These are phyloP conservation scores for Scatophagus argus DNA, from an alignment of 2,113 vertebrate genomes.

Conservation along the genomic window DNA sequence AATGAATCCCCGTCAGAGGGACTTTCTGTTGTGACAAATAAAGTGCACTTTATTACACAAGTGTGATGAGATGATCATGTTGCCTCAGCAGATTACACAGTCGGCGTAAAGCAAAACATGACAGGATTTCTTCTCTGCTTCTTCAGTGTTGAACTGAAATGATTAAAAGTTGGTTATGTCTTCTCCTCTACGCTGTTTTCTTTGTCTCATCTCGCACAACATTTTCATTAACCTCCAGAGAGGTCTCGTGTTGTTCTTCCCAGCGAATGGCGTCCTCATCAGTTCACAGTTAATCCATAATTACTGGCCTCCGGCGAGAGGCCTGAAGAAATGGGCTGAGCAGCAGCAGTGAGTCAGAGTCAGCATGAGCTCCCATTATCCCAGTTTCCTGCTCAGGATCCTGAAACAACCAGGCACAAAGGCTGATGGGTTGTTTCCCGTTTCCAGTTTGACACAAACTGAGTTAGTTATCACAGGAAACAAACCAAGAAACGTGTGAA, in stretches of 20 bases:
- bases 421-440: not conserved
- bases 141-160: not conserved
- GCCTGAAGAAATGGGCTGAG: constrained; percentile 18
- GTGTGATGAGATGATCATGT: not conserved
- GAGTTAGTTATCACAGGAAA: not conserved
- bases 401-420: not conserved
- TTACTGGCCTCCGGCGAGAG: constrained; percentile 24
- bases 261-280: not conserved
- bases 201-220: not conserved
- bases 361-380: not conserved
- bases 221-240: not conserved
- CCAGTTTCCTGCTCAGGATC: constrained; percentile 14
- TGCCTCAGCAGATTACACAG: constrained; percentile 3
- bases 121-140: not conserved
- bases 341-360: constrained; percentile 49
- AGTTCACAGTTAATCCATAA: constrained; percentile 4
- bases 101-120: not conserved
- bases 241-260: constrained; percentile 5
- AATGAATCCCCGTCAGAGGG: not conserved
- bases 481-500: not conserved
- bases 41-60: constrained; percentile 55
- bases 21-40: constrained; percentile 22
- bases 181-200: not conserved
- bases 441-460: not conserved
- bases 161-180: not conserved